Base-by-base conservation (phyloP, 2,113 vertebrate genomes). In the Ictalurus furcatus region DNA sequence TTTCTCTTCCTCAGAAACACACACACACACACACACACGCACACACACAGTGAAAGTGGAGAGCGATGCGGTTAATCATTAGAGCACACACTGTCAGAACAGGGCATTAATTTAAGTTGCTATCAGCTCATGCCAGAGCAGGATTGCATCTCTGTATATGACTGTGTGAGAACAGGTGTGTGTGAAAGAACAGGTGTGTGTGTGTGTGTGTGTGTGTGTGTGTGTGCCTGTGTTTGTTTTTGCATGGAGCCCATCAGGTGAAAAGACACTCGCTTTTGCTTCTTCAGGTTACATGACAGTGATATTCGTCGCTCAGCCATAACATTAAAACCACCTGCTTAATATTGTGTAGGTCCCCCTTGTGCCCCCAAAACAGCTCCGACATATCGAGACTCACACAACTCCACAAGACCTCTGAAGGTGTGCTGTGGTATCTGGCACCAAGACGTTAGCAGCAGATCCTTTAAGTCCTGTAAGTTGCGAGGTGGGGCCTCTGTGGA, bases 111-210 rank as follows among this genome's bases (percentile, higher is more conserved):
- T 92, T 91, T 88, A 85, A 90, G 87, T 91, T 88, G 83, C 85
- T 89, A 90, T 88, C 80, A 76, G 86, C 91, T 90, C 74, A 85
- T 90, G 86, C 88, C 89, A 92, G 89, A 76, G 85, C 30, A 16
- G 82, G 84, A 89, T 90, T 88, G 89, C 65, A 78, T 88, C 88
- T 16, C 85, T 90, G 92, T 88, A 80, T 79, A 65, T 88, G 88
- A 89, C 84, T 56, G 21, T 74, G 86, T 40, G 61, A 87, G 88
- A 89, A 92, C 92, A 93, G 92, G 92, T 93, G 92, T 92, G 90
- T 88, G 84, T 87, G 86, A 92, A 82, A 84, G 58, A 63, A 88
- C 89, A 91, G 92, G 92, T 85, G 89, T 88, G n/a, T 79, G 82
- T 81, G 85, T 92, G 92, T 92, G 90, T 88, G 85, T 87, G 86